Conservation (phyloP, 2,113 vertebrate species). For the Oxygymnocypris stewartii region DNA sequence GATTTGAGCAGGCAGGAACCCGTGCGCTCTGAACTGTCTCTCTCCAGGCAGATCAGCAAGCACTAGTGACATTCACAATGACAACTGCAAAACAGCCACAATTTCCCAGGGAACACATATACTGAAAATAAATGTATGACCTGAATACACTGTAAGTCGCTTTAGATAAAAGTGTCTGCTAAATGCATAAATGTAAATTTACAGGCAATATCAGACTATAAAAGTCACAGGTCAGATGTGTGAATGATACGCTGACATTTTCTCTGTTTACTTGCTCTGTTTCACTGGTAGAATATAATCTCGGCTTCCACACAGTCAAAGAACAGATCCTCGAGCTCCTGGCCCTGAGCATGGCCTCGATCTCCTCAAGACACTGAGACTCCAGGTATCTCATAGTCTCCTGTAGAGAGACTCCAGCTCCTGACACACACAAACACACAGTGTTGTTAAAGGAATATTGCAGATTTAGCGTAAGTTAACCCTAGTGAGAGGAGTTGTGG, state of each 20-base stretch:
- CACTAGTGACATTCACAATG: slow-evolving; percentile 58
- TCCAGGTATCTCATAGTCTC: slow-evolving; percentile 80
- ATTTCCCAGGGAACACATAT: no score
- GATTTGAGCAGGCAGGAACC: slow-evolving; percentile 50
- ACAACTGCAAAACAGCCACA: slow-evolving; percentile 66
- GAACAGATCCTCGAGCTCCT: slow-evolving; percentile 83
- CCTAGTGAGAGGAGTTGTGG: background rate
- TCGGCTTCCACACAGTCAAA: slow-evolving; percentile 87
- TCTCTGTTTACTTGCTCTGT: slow-evolving; percentile 55
- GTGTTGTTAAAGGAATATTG: background rate
- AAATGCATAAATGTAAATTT: background rate
- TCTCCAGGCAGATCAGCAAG: slow-evolving; percentile 54
- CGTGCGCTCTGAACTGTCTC: slow-evolving; percentile 31
- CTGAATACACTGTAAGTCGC: no score
- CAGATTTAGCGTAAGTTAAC: background rate
- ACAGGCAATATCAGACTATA: background rate
- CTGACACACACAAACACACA: slow-evolving; percentile 65
- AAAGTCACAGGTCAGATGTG: background rate
- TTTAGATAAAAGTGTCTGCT: no score
- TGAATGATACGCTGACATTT: background rate
- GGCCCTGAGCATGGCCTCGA: slow-evolving; percentile 59
- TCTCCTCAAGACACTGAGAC: slow-evolving; percentile 80
- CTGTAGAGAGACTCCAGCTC: slow-evolving; percentile 68
- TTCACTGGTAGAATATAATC: slow-evolving; percentile 82
- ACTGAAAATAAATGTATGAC: no score